Conservation (phyloP, 2,113 vertebrate genomes). For the Trematocara stigmaticum region DNA sequence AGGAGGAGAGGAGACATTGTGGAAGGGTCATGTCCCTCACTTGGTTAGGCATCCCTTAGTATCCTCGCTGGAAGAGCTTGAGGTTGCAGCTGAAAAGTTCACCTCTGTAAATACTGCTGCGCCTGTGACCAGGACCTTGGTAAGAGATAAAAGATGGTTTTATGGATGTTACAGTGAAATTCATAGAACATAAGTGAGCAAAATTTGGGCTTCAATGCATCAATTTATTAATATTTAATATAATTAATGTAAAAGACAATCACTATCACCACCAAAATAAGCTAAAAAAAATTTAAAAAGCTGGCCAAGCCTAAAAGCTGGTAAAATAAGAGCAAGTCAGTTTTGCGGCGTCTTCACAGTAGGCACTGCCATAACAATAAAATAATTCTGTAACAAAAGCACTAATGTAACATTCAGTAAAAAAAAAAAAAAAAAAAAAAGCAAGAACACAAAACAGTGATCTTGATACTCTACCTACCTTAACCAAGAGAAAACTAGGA, state of each 20-base stretch:
- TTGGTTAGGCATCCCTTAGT: neutral
- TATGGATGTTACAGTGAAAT: neutral
- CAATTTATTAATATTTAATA: neutral
- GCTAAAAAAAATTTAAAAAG: fast-evolving
- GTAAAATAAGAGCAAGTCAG: neutral
- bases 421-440: neutral
- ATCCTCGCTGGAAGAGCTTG: neutral
- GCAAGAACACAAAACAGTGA: neutral
- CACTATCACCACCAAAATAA: neutral
- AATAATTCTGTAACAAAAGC: neutral
- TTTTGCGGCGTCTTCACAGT: neutral
- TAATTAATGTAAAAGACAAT: neutral
- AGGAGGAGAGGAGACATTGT: neutral
- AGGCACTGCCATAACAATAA: neutral
- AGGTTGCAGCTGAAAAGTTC: neutral
- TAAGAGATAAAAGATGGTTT: neutral
- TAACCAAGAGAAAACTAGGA: neutral
- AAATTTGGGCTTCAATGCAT: neutral
- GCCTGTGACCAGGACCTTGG: neutral
- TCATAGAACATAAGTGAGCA: neutral
- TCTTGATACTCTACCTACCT: neutral
- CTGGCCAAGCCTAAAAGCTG: neutral
- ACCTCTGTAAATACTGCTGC: neutral
- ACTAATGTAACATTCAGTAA: neutral
- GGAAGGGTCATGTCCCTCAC: neutral